These are phyloP conservation scores for Hemibagrus wyckioides DNA, from an alignment of 2,113 vertebrate genomes.

Conservation along the genomic window DNA sequence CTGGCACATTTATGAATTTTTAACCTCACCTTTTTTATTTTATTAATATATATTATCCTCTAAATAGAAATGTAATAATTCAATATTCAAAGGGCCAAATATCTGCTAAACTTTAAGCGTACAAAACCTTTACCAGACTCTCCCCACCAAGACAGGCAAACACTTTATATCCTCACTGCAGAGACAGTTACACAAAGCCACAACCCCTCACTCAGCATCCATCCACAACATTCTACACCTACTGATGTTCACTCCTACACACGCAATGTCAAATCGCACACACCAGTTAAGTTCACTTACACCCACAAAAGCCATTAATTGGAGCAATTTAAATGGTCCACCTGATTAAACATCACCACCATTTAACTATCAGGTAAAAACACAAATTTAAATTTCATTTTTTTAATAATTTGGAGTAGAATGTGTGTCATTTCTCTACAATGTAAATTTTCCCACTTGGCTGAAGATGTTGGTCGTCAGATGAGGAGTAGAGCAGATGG, in stretches of 20 bases:
- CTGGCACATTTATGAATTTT: too few species aligned
- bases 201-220: background rate
- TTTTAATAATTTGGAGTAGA: too few species aligned
- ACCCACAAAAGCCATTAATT: background rate
- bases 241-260: background rate
- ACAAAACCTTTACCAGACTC: background rate
- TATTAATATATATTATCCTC: too few species aligned
- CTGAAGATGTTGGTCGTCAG: background rate
- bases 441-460: background rate
- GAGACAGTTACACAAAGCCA: background rate
- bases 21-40: too few species aligned
- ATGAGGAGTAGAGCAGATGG: background rate
- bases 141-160: background rate
- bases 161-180: background rate
- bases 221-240: background rate
- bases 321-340: background rate
- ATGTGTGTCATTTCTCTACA: too few species aligned
- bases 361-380: background rate
- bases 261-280: background rate
- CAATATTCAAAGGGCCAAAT: background rate
- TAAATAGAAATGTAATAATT: background rate
- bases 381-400: background rate
- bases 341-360: too few species aligned
- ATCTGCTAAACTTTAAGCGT: background rate
- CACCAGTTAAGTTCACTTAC: background rate